Evolutionary conservation across 1,140 invertebrate species (phyloP).

Genomic region (Potamilus streckersoni): DNA sequence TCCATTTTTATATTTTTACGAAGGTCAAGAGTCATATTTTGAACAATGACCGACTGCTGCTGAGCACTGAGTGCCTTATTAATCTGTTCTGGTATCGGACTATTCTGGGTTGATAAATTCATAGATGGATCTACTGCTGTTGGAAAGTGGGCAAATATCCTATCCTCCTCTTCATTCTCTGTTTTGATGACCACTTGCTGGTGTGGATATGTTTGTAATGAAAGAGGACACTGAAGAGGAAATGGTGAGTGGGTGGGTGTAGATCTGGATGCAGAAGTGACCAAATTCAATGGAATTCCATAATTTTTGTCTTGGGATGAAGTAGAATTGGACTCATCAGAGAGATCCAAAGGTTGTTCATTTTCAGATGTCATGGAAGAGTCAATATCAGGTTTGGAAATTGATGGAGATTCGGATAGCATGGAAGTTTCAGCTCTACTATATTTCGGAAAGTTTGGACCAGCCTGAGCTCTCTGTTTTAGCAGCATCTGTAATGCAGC

Average conservation of each 20-base stretch:
- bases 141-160: conserved; percentile 23
- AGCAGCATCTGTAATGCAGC: conserved; percentile 55
- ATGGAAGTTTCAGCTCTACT: conserved; percentile 23
- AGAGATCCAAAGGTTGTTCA: conserved; percentile 30
- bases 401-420: conserved; percentile 1
- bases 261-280: conserved; percentile 28
- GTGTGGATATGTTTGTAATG: conserved; percentile 27
- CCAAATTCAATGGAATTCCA: conserved; percentile 28
- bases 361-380: not conserved
- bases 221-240: conserved; percentile 31
- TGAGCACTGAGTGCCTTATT: conserved; percentile 20
- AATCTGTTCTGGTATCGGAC: conserved; percentile 14
- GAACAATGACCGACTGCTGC: conserved; percentile 56
- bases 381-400: too few species aligned
- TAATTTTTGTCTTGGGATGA: conserved; percentile 20
- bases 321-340: conserved; percentile 28
- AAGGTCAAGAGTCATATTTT: conserved; percentile 55
- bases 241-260: conserved; percentile 21
- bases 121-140: conserved; percentile 20
- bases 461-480: conserved; percentile 52
- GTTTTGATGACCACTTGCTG: conserved; percentile 27
- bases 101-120: conserved; percentile 11
- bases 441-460: conserved; percentile 26
- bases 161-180: conserved; percentile 24
- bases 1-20: conserved; percentile 48